Percentiles rank a stretch among this genome's conserved stretches.
Conservation (phyloP, 1,140 invertebrate genomes). For the Cheumatopsyche charites region DNA sequence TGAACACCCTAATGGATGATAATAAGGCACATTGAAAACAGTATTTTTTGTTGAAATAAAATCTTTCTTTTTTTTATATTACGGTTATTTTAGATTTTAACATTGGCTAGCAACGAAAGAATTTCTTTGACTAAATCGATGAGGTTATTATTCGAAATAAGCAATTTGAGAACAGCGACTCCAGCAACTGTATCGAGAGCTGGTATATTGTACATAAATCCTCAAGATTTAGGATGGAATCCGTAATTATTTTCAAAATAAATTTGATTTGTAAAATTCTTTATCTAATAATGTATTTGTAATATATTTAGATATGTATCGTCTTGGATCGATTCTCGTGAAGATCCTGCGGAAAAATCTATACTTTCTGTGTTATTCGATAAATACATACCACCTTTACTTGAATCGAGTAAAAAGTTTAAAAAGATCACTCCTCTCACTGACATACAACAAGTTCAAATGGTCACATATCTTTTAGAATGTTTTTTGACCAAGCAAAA, state of each 20-base stretch:
- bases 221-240: slow-evolving; percentile 95
- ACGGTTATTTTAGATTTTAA: slow-evolving; percentile 69
- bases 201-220: slow-evolving; percentile 90
- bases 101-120: slow-evolving; percentile 91
- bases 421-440: slow-evolving; percentile 92
- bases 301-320: slow-evolving; percentile 71
- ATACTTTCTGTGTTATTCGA: slow-evolving; percentile 89
- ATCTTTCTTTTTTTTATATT: not conserved
- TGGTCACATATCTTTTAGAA: slow-evolving; percentile 88
- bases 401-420: slow-evolving; percentile 83
- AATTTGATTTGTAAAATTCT: not conserved
- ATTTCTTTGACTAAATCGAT: slow-evolving; percentile 90
- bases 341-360: slow-evolving; percentile 73
- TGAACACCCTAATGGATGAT: slow-evolving; percentile 88
- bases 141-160: slow-evolving; percentile 93
- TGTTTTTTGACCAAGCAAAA: slow-evolving; percentile 82
- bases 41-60: not conserved
- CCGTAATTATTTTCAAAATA: slow-evolving; percentile 69
- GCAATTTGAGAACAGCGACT: slow-evolving; percentile 90
- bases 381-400: slow-evolving; percentile 88
- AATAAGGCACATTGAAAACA: slow-evolving; percentile 67
- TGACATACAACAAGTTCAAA: slow-evolving; percentile 89
- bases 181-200: slow-evolving; percentile 95
- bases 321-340: slow-evolving; percentile 89
- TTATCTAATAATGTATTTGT: not conserved